Evolutionary conservation across 1,140 invertebrate genomes (phyloP), one percentile per base, ranked within the genome.

Genomic region (Orussus abietinus): DNA sequence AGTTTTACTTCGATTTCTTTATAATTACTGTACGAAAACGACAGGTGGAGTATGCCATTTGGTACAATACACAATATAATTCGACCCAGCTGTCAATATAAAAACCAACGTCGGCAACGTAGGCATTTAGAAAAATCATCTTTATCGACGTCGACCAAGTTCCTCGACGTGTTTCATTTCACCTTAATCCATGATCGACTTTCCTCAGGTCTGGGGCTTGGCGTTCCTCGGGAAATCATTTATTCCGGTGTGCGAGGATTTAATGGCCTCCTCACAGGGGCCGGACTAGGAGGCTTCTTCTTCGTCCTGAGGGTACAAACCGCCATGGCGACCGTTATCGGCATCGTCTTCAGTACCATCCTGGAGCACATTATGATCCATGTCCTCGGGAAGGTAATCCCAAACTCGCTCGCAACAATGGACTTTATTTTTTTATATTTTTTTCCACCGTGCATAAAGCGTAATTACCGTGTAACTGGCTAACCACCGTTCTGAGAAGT

Each of bases 191-290:
- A 14, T 14, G n/a, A n/a, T 12, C 13, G 47, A 38, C 35, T 38
- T 22, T 42, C 39, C 47, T n/a, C 48, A 67, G 69, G 53, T 32
- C 25, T 69, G 7, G 47, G 48, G 9, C 45, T 71, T 4, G 56
- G 53, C 3, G 62, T 45, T 2, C 52, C 66, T 0, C 44, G 49
- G 6, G 49, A 53, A 7, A 54, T 50, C 13, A 47, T 72, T 37
- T 72, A 71, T 49, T 45, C 46, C 1, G 74, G 74, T 3, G 12
- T 69, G 2, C 75, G 70, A 70, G 74, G 73, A 5, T 73, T 64
- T 36, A 72, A 74, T 31, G 65, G 62, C 42, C 45, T 75, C 13
- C 30, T 76, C 9, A 67, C 67, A 3, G 62, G 63, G 2, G 59
- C 56, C 5, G 55, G 57, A 18, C 48, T 74, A 9, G 72, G 69